Conservation (phyloP, 2,797 vertebrate species). For the Lateolabrax maculatus region DNA sequence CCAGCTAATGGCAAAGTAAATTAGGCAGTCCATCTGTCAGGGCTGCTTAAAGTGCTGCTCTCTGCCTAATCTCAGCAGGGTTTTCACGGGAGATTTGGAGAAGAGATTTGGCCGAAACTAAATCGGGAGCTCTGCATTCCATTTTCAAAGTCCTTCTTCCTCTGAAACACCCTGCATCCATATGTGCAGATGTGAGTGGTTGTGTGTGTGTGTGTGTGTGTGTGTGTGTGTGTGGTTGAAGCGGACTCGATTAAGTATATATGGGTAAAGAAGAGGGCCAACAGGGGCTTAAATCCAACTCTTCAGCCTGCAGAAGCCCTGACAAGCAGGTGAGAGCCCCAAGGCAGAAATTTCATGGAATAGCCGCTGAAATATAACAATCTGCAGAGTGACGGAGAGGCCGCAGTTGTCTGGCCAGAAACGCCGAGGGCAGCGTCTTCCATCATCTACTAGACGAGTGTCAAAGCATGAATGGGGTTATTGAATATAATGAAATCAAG, state of each 20-base stretch:
- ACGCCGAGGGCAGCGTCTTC: neutral
- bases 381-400: conserved; percentile 33
- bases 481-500: conserved; percentile 40
- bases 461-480: conserved; percentile 3
- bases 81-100: conserved; percentile 76
- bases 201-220: conserved; percentile 1
- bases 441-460: neutral
- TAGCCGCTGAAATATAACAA: conserved; percentile 10
- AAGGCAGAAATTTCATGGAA: conserved; percentile 38
- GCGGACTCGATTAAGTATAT: conserved; percentile 33
- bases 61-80: conserved; percentile 78
- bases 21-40: conserved; percentile 84
- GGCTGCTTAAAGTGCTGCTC: conserved; percentile 74
- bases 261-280: conserved; percentile 28
- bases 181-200: conserved; percentile 24
- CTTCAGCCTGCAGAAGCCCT: conserved; percentile 11
- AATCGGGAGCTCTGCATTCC: conserved; percentile 66
- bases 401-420: neutral
- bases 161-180: conserved; percentile 30
- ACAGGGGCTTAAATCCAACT: conserved; percentile 45
- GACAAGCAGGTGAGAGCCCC: conserved; percentile 19
- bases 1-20: conserved; percentile 82
- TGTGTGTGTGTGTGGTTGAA: neutral
- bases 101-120: conserved; percentile 76
- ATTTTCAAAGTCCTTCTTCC: conserved; percentile 33